Base-by-base conservation (phyloP, 2,113 vertebrate genomes). In the Pyxicephalus adspersus region DNA sequence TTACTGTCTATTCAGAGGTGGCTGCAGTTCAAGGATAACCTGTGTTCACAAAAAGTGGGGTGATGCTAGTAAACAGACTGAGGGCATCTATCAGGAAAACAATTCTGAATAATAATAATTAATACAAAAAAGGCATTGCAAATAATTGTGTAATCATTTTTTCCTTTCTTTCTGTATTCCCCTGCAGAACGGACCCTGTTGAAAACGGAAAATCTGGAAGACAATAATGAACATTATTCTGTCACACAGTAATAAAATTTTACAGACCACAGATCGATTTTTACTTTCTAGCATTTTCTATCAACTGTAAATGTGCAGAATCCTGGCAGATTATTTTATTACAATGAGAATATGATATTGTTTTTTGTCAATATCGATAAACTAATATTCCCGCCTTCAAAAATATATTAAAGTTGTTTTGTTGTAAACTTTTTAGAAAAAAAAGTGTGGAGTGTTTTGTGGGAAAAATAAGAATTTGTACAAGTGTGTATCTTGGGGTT, bases 181-280 rank as follows among this genome's bases (percentile, higher is more conserved):
- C 55, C 92, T 88, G 83, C 90, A 99, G 98, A 85, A 94, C 97
- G 94, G 98, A 99, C 81, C 87, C 94, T 0, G 89, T 95, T 0
- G 98, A 99, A 90, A 98, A 98, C 57, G 98, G 98, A 76, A 99
- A 99, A 88, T 80, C 94, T 38, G 91, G 96, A 86, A 95, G 98
- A 87, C 98, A 96, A 87, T 97, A 87, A 94, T 63, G 5, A n/a
- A 4, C 25, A 19, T 9, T 34, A 19, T 25, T 65, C 1, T 23
- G 18, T 4, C 4, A 3, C 29, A 28, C 26, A 16, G 45, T n/a
- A 28, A 2, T 28, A 80, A 74, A 58, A 26, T 16, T 11, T 23
- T 31, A 52, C 2, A 11, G 55, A 17, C 17, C 11, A 63, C 17
- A 2, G 22, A 72, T 20, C 58, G 5, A 23, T 74, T 74, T 74